A percentile compares a stretch with the other conserved stretches of the same genome.
phyloP scores from a whole-genome alignment of 2,888 invertebrate species.

The Drosophila anomalipes region DNA sequence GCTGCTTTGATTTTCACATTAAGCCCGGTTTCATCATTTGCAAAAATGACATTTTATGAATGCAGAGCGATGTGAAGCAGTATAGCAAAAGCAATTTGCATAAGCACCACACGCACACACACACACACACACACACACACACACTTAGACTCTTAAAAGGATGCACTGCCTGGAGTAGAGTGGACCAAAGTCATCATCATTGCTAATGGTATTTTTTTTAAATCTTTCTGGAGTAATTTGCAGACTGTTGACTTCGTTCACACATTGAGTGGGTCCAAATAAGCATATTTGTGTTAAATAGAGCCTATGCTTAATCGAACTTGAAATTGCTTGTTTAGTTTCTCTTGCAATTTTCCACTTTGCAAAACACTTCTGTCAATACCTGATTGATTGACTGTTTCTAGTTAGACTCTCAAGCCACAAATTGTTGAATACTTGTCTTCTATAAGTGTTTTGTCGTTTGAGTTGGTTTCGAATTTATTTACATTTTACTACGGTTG shows the following conservation, averaged over 20 bases:
- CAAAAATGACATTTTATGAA: slow-evolving; percentile 44
- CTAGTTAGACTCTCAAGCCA: neutral
- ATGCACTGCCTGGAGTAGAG: slow-evolving; percentile 5
- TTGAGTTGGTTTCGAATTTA: neutral
- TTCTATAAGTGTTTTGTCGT: neutral
- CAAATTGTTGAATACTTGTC: neutral
- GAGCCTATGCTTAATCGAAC: neutral
- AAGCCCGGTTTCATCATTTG: slow-evolving; percentile 56
- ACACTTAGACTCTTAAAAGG: neutral
- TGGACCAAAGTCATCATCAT: slow-evolving; percentile 4
- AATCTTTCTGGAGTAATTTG: neutral
- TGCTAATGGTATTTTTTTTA: neutral
- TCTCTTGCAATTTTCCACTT: neutral
- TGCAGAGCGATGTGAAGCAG: slow-evolving; percentile 14
- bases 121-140: slow-evolving; percentile 18
- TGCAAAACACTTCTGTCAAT: neutral
- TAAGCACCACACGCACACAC: slow-evolving; percentile 18
- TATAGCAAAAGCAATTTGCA: slow-evolving; percentile 43
- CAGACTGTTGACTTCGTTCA: neutral
- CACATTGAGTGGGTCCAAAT: neutral
- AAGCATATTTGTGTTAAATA: neutral
- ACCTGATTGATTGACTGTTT: neutral
- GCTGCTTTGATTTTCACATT: slow-evolving; percentile 54
- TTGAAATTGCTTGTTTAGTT: neutral
- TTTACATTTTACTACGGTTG: neutral